Base-by-base conservation (phyloP, 2,113 vertebrate genomes). In the Helogale parvula region DNA sequence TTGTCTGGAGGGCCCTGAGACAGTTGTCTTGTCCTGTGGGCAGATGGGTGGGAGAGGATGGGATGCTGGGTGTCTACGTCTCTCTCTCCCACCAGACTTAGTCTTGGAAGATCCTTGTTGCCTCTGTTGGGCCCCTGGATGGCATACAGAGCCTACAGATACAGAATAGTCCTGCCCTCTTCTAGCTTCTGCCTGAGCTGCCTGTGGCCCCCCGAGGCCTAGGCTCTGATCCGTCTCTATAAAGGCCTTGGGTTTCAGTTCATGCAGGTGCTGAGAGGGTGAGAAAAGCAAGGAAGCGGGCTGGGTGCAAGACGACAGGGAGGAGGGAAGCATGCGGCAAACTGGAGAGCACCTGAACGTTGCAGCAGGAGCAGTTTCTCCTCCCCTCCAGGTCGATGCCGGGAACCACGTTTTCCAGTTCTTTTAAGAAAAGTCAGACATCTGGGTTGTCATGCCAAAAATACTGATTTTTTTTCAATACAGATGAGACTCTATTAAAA, bases 361-460 rank as follows among this genome's bases (percentile, higher is more conserved):
- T 16, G 27, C 3, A 21, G 10, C 16, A 72, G n/a, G 8, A 79
- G 23, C 7, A 21, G 47, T 21, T 45, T 8, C 23, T 54, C 7
- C n/a, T 68, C 15, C 19, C 3, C 25, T 57, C 41, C 27, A 0
- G 0, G n/a, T 21, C 77, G 38, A 68, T 23, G 12, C 4, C 1
- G 2, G 27, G 17, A 47, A 10, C 52, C 60, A 54, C 17, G 41
- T 21, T 52, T 80, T 69, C 72, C 7, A 15, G 57, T 63, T 76
- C 47, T 90, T 94, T 85, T 54, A 52, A 96, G 54, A 41, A 83
- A 96, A 92, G 54, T 29, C 27, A 90, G 14, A 50, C 17, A 33
- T 52, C 17, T 60, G 27, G 25, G 15, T 68, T 76, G 52, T 65
- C 25, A 82, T 33, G 35, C 38, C 27, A 19, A n/a, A 77, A 31